phyloP scores from a whole-genome alignment of 2,113 vertebrate genomes.

The Pachypanchax playfairii region DNA sequence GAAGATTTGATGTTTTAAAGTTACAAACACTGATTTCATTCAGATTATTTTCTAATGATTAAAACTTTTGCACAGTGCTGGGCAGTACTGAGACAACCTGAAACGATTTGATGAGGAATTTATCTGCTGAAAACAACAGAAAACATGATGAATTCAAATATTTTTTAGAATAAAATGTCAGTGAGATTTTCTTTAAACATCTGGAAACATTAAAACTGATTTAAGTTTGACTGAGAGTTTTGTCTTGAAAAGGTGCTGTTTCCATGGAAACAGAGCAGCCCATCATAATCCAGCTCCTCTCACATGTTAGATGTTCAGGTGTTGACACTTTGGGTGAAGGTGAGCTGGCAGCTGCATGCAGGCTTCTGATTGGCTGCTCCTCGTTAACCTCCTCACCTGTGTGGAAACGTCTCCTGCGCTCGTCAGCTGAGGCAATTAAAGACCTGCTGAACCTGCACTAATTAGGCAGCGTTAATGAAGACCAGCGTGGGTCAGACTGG shows the following conservation, averaged over 20 bases:
- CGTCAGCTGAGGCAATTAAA: conserved; percentile 26
- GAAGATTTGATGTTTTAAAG: too few species aligned
- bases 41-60: too few species aligned
- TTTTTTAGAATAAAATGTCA: too few species aligned
- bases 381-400: conserved; percentile 26
- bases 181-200: neutral
- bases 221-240: too few species aligned
- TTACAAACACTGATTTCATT: too few species aligned
- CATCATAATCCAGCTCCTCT: neutral
- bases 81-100: too few species aligned
- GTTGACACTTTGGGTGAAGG: neutral
- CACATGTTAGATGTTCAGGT: neutral
- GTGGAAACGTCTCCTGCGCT: neutral
- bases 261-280: neutral
- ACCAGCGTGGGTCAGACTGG: neutral
- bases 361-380: conserved; percentile 41
- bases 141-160: neutral
- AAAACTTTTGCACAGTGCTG: too few species aligned
- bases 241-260: neutral
- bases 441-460: conserved; percentile 42
- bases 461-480: conserved; percentile 17
- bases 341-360: neutral
- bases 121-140: neutral
- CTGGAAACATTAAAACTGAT: neutral
- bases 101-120: too few species aligned